Evolutionary conservation across 1,140 invertebrate species (phyloP).

Genomic region (Sipha flava): DNA sequence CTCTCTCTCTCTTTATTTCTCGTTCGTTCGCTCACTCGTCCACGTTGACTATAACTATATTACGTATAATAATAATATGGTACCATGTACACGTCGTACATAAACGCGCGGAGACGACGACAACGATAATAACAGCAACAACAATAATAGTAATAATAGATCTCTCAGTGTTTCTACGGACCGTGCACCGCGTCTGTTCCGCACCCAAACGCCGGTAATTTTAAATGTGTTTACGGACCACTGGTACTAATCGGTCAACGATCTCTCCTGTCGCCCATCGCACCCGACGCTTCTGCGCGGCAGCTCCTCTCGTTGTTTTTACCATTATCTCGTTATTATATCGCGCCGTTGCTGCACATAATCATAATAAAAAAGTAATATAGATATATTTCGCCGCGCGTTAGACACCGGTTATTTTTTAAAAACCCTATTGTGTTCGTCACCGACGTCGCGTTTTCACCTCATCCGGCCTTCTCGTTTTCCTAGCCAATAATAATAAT

Average conservation of each 20-base stretch:
- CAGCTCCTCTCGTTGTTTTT: neutral
- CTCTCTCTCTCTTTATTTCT: too few species aligned
- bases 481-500: neutral
- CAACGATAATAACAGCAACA: neutral
- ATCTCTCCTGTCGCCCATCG: neutral
- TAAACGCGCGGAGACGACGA: too few species aligned
- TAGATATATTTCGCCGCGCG: neutral
- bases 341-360: neutral
- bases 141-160: neutral
- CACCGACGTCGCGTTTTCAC: neutral
- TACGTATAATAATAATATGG: too few species aligned
- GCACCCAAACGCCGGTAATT: constrained; percentile 30
- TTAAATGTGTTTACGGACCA: constrained; percentile 30
- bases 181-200: constrained; percentile 17
- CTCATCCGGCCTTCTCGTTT: neutral
- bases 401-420: neutral
- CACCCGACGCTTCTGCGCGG: neutral
- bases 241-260: constrained; percentile 32
- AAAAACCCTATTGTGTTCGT: neutral
- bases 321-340: neutral
- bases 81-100: too few species aligned
- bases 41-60: too few species aligned
- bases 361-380: neutral
- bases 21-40: too few species aligned
- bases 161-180: constrained; percentile 4